Percentiles rank a stretch among this genome's conserved stretches.
phyloP scores from a whole-genome alignment of 2,888 invertebrate genomes.

The Coelogynopora nodosa region DNA sequence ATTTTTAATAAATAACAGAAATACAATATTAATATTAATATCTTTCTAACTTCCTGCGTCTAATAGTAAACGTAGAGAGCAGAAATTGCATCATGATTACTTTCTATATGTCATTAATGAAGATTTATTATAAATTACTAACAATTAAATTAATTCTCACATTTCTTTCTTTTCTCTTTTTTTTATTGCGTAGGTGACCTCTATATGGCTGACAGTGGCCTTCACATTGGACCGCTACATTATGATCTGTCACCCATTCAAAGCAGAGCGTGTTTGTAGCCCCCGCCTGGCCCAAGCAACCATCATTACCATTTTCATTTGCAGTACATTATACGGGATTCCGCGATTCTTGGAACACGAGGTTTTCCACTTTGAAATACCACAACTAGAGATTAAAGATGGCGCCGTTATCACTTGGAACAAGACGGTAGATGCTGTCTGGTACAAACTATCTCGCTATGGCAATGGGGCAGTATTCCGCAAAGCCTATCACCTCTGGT shows the following conservation, averaged over 20 bases:
- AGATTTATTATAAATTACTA: no score
- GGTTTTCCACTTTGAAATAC: conserved; percentile 44
- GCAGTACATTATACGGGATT: conserved; percentile 56
- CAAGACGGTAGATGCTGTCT: neutral
- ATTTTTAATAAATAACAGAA: no score
- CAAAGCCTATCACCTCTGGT: conserved; percentile 57
- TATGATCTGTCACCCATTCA: conserved; percentile 62
- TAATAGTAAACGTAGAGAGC: no score
- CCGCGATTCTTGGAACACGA: conserved; percentile 59
- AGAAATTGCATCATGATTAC: no score
- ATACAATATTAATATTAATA: no score
- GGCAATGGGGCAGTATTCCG: conserved; percentile 51
- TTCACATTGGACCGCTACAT: conserved; percentile 53
- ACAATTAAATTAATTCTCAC: no score
- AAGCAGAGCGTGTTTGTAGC: conserved; percentile 57
- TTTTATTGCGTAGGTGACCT: no score
- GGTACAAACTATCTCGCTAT: conserved; percentile 33
- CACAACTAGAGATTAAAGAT: neutral
- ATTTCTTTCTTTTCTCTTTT: no score
- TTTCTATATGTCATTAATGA: no score
- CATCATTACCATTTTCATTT: conserved; percentile 52
- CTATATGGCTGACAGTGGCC: conserved; percentile 46
- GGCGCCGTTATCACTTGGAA: neutral
- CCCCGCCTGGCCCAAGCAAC: conserved; percentile 53
- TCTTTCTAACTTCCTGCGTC: no score